Evolutionary conservation across 1,140 invertebrate species (phyloP).

Genomic region (Drosophila carrolli): DNA sequence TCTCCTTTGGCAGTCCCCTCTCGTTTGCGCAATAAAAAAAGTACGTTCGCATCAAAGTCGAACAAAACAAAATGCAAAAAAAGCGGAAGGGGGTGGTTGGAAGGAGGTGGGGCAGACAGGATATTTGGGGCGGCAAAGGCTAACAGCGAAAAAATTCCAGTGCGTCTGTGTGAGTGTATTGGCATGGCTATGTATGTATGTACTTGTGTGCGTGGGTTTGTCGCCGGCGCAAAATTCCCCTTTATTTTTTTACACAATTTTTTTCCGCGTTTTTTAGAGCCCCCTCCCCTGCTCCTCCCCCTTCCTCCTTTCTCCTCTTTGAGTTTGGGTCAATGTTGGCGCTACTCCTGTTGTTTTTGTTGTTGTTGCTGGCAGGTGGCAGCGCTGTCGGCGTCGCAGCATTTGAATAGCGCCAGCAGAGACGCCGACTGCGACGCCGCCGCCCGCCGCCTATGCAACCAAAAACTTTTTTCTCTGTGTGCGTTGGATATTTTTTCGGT

Average conservation of each 20-base stretch:
- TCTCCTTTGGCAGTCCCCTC: not conserved
- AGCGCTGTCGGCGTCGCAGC: slow-evolving; percentile 64
- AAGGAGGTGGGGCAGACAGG: slow-evolving; percentile 32
- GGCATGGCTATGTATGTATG: slow-evolving; percentile 31
- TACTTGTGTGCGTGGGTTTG: slow-evolving; percentile 54
- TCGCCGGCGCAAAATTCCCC: slow-evolving; percentile 78
- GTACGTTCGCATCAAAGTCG: slow-evolving; percentile 64
- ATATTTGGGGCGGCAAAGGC: slow-evolving; percentile 74
- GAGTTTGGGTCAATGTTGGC: slow-evolving; percentile 83
- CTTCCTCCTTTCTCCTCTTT: slow-evolving; percentile 45
- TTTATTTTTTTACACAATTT: slow-evolving; percentile 77
- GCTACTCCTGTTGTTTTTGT: slow-evolving; percentile 38
- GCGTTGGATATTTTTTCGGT: slow-evolving; percentile 50
- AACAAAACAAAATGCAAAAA: slow-evolving; percentile 77
- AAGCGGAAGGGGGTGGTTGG: slow-evolving; percentile 18
- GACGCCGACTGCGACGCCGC: slow-evolving; percentile 35
- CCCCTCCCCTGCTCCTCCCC: slow-evolving; percentile 31
- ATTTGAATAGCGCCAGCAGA: slow-evolving; percentile 77
- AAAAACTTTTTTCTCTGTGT: slow-evolving; percentile 65
- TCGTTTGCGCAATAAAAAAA: slow-evolving; percentile 26
- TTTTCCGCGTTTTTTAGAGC: slow-evolving; percentile 81
- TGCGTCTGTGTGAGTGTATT: slow-evolving; percentile 52
- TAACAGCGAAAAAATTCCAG: slow-evolving; percentile 70
- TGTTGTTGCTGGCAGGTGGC: slow-evolving; percentile 72
- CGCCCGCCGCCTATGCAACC: slow-evolving; percentile 76